Conservation (phyloP, 64 coral and sea anemone genomes). For the Astreopora myriophthalma region DNA sequence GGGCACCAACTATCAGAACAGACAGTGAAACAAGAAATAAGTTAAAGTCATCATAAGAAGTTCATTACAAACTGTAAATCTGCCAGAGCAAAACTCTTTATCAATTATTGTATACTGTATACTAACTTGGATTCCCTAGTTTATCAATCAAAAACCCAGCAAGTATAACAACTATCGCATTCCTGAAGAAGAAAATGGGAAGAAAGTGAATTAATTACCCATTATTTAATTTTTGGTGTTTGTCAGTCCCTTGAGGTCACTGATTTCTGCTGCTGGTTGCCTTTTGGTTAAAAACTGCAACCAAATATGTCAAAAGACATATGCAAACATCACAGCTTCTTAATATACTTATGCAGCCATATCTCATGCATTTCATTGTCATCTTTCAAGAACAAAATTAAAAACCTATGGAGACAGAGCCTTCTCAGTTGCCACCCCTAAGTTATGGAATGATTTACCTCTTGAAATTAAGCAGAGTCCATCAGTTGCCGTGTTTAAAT, state of each 20-base stretch:
- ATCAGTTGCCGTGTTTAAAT: too few species aligned
- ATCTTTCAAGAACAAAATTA: background rate
- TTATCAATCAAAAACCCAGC: slow-evolving; percentile 97
- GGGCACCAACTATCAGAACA: slow-evolving; percentile 68
- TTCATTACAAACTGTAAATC: background rate
- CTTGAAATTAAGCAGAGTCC: too few species aligned
- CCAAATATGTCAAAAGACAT: too few species aligned
- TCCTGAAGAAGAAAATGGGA: slow-evolving; percentile 29
- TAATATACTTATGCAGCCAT: too few species aligned
- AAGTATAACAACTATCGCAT: slow-evolving; percentile 85
- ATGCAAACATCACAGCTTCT: too few species aligned
- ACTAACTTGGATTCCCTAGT: slow-evolving; percentile 87
- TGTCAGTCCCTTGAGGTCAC: too few species aligned
- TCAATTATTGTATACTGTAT: background rate
- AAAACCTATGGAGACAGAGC: too few species aligned
- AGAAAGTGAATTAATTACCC: background rate
- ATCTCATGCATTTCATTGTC: too few species aligned
- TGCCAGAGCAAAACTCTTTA: background rate
- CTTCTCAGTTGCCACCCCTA: too few species aligned
- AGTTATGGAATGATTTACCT: too few species aligned
- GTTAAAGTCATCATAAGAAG: background rate
- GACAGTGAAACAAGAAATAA: background rate
- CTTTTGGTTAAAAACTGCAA: too few species aligned
- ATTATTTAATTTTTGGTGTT: background rate
- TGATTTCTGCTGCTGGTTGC: too few species aligned